These are phyloP conservation scores for Heliconius charithonia DNA, from an alignment of 2,888 invertebrate species.

Conservation along the genomic window DNA sequence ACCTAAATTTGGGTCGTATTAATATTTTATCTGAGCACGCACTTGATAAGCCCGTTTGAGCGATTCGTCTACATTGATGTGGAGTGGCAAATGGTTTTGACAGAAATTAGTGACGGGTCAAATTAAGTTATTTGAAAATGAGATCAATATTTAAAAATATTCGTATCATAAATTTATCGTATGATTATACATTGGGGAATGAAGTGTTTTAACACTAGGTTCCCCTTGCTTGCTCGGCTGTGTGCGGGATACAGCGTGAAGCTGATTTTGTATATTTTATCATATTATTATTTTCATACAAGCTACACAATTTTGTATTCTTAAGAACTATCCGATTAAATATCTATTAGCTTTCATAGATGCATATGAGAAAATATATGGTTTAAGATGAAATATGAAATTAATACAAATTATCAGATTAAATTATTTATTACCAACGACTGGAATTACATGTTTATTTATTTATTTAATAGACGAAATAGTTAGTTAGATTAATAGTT, in stretches of 20 bases:
- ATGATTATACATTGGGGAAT: too few relatives aligned
- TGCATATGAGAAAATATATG: background rate
- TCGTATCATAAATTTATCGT: background rate
- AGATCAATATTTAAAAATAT: background rate
- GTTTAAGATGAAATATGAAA: background rate
- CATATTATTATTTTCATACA: background rate
- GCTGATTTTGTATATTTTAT: background rate
- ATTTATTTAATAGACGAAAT: too few relatives aligned
- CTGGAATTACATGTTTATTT: too few relatives aligned
- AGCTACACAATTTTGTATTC: background rate
- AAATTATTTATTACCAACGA: too few relatives aligned
- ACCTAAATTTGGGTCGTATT: conserved; percentile 53
- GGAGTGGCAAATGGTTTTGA: conserved; percentile 18
- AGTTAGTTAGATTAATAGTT: too few relatives aligned
- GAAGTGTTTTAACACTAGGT: too few relatives aligned
- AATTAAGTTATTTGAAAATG: background rate
- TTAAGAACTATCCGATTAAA: background rate
- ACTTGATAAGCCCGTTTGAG: conserved; percentile 26
- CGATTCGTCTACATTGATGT: conserved; percentile 18
- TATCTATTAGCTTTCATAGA: background rate
- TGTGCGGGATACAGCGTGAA: too few relatives aligned
- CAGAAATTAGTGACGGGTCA: conserved; percentile 8
- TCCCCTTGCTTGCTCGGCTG: too few relatives aligned
- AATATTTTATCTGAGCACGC: conserved; percentile 49
- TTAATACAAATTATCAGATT: background rate